These are phyloP conservation scores for Piezodorus guildinii DNA, from an alignment of 1,140 invertebrate species.

Conservation along the genomic window DNA sequence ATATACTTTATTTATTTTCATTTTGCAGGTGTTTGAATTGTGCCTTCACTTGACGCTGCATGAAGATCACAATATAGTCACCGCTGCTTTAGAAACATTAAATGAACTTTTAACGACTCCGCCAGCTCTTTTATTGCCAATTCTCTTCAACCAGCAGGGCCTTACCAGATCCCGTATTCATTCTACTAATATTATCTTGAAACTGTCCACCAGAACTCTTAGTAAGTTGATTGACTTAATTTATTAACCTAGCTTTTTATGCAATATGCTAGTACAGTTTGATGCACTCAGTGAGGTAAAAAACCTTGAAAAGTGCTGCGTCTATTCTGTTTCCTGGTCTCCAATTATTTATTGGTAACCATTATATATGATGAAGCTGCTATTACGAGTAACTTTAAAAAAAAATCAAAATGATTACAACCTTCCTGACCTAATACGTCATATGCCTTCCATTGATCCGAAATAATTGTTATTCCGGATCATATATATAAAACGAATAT, in stretches of 20 bases:
- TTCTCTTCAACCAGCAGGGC: conserved; percentile 45
- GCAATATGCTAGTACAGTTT: not conserved
- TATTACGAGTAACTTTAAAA: too few relatives aligned
- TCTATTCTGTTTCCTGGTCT: too few relatives aligned
- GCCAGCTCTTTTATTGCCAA: conserved; percentile 43
- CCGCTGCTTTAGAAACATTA: conserved; percentile 67
- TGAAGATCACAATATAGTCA: conserved; percentile 73
- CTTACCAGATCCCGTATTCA: conserved; percentile 38
- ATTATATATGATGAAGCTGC: too few relatives aligned
- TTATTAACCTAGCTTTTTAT: too few relatives aligned
- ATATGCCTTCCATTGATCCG: too few relatives aligned
- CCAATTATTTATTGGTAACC: too few relatives aligned
- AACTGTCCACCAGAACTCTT: conserved; percentile 26
- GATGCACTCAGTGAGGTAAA: too few relatives aligned
- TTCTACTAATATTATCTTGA: conserved; percentile 21
- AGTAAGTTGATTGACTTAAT: conserved; percentile 25
- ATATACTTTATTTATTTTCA: not conserved
- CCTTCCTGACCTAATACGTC: too few relatives aligned
- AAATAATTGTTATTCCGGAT: too few relatives aligned
- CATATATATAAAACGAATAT: too few relatives aligned
- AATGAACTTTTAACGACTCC: conserved; percentile 57
- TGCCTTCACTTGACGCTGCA: conserved; percentile 58
- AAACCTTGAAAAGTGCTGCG: too few relatives aligned
- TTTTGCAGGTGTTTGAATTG: conserved; percentile 63
- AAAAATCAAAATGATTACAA: too few relatives aligned